These are phyloP conservation scores for Paedocypris micromegethes DNA, from an alignment of 2,797 vertebrate genomes.

Conservation along the genomic window DNA sequence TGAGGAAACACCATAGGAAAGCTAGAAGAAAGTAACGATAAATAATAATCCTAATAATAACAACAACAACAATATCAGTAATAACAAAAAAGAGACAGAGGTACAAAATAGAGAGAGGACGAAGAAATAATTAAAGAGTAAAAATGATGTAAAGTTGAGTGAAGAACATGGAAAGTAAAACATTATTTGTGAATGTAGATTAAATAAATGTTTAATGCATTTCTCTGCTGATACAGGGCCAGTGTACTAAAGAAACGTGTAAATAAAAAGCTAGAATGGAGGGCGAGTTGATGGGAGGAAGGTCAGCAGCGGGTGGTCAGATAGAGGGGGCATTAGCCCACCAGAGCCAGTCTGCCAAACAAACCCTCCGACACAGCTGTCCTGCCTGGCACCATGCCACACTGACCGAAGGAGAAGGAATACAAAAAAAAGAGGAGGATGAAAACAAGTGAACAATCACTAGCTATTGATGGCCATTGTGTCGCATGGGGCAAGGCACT, in stretches of 20 bases:
- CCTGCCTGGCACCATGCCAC: constrained; percentile 40
- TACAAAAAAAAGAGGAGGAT: constrained; percentile 15
- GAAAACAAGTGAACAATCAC: constrained; percentile 45
- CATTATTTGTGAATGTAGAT: neutral
- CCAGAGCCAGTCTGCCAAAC: constrained; percentile 27
- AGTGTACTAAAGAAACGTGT: neutral
- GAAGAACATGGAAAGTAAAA: constrained; percentile 6
- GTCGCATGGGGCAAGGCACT: constrained; percentile 59
- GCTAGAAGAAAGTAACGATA: constrained; percentile 4
- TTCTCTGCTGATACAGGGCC: neutral
- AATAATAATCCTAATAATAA: neutral
- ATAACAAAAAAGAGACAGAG: too few species aligned
- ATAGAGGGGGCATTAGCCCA: constrained; percentile 34
- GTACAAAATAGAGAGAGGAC: neutral
- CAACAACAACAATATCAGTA: too few species aligned
- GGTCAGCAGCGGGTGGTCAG: constrained; percentile 40
- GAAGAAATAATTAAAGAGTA: constrained; percentile 7
- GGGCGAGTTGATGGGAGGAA: constrained; percentile 7
- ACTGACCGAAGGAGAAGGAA: constrained; percentile 6
- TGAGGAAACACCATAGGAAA: constrained; percentile 14
- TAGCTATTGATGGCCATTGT: constrained; percentile 57
- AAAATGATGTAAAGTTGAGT: constrained; percentile 12
- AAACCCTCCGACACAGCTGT: constrained; percentile 48
- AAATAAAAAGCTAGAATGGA: neutral
- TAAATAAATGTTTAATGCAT: neutral